Conservation (phyloP, 1,140 invertebrate species). For the Apis mellifera region DNA sequence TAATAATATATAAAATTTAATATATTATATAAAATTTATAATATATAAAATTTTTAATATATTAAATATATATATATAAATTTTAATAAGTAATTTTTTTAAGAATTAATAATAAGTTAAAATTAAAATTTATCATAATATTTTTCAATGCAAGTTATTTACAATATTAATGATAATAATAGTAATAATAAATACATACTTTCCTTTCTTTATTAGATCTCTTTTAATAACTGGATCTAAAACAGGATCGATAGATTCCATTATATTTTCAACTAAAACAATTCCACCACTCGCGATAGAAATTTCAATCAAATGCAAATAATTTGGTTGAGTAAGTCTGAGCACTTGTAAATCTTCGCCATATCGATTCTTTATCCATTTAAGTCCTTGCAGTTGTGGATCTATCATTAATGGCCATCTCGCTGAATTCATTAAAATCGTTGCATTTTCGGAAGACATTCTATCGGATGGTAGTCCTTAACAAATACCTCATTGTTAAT, state of each 20-base stretch:
- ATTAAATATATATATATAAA: no score
- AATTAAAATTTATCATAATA: not conserved
- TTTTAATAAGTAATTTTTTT: no score
- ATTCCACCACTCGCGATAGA: conserved; percentile 88
- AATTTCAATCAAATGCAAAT: conserved; percentile 92
- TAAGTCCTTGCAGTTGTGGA: conserved; percentile 95
- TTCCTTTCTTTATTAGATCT: conserved; percentile 92
- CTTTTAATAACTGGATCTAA: conserved; percentile 94
- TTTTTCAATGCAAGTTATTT: not conserved
- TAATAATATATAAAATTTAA: no score
- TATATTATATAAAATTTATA: no score
- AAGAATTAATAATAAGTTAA: no score
- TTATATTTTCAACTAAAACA: conserved; percentile 94
- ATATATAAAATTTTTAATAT: no score
- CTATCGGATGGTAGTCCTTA: conserved; percentile 91
- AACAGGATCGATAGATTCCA: conserved; percentile 94
- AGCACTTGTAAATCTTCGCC: conserved; percentile 88
- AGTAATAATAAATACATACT: conserved; percentile 74
- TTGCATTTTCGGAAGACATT: conserved; percentile 97
- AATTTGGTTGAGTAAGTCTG: conserved; percentile 90
- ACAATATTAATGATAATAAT: not conserved
- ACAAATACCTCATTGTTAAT: not conserved
- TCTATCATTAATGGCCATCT: conserved; percentile 98
- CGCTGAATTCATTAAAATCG: conserved; percentile 93
- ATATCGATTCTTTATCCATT: conserved; percentile 96